Evolutionary conservation across 2,888 invertebrate species (phyloP), one percentile per base, ranked within the genome.

Genomic region (Plusia festucae): DNA sequence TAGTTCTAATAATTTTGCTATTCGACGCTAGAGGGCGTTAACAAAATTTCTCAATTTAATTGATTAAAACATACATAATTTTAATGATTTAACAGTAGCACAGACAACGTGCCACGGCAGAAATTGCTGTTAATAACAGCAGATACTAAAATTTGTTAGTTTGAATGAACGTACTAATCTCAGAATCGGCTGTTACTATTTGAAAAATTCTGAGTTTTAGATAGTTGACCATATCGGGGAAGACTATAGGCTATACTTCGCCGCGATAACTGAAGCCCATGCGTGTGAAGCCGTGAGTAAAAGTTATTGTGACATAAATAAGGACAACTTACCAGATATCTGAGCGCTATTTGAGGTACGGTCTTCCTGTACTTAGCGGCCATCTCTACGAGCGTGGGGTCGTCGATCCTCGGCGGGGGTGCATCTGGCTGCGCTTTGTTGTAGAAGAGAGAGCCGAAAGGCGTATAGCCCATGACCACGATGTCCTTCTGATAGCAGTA

Each of bases 381-480:
- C 13, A 97, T 95, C 32, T 88, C 90, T 6, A 92, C 81, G 0
- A 97, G 93, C 69, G 91, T 91, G 0, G 94, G 91, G 65, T 96
- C 95, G 46, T 95, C 95, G 9, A 96, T 91, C 0, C 95, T 90
- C 0, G 96, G 96, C 8, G 92, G 87, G 0, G 96, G 95, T 5
- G 95, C 91, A 60, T 95, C 92, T 0, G 85, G 81, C 8, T 90
- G 91, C 0, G 96, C 96, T 32, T 96, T 95, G 16, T 16, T 71
- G 56, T 85, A 84, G 80, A 93, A 88, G 46, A 94, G 79, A 0
- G 93, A 91, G 2, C 97, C 98, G 65, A 98, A 94, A 0, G 98
- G 98, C 44, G 97, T 96, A 89, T 97, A 98, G 0, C 94, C 98
- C 85, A 95, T 97, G 75, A 98, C 89, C 0, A 93, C 90, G 53